Conservation (phyloP, 1,140 invertebrate genomes). For the Idris sp. region DNA sequence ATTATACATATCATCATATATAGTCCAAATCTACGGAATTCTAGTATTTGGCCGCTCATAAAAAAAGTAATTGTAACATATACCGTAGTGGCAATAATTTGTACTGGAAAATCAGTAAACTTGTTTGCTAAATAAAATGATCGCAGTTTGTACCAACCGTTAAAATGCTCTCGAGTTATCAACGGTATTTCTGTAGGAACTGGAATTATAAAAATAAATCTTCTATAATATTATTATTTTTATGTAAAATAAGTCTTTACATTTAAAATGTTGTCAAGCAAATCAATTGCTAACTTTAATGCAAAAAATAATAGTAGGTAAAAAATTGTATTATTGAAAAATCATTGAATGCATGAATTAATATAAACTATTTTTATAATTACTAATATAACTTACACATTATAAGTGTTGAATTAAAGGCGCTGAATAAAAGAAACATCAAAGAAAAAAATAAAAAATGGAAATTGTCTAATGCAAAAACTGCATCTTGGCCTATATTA, state of each 20-base stretch:
- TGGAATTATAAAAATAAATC: too few relatives aligned
- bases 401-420: constrained; percentile 91
- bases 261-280: too few relatives aligned
- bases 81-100: constrained; percentile 85
- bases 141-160: constrained; percentile 95
- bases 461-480: constrained; percentile 85
- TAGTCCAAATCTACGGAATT: constrained; percentile 82
- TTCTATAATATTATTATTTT: too few relatives aligned
- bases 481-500: constrained; percentile 88
- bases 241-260: too few relatives aligned
- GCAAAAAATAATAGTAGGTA: too few relatives aligned
- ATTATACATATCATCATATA: constrained; percentile 86
- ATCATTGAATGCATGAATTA: too few relatives aligned
- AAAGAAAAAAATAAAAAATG: constrained; percentile 89
- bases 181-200: constrained; percentile 92
- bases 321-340: too few relatives aligned
- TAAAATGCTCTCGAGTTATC: constrained; percentile 91
- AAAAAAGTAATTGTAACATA: constrained; percentile 90
- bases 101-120: constrained; percentile 90
- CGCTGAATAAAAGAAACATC: constrained; percentile 92
- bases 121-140: constrained; percentile 93
- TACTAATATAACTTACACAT: constrained; percentile 95
- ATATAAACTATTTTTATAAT: too few relatives aligned
- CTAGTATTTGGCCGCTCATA: constrained; percentile 88
- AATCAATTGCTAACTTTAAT: too few relatives aligned